Evolutionary conservation across 2,888 invertebrate species (phyloP), one percentile per base, ranked within the genome.

Genomic region (Spodoptera exigua): DNA sequence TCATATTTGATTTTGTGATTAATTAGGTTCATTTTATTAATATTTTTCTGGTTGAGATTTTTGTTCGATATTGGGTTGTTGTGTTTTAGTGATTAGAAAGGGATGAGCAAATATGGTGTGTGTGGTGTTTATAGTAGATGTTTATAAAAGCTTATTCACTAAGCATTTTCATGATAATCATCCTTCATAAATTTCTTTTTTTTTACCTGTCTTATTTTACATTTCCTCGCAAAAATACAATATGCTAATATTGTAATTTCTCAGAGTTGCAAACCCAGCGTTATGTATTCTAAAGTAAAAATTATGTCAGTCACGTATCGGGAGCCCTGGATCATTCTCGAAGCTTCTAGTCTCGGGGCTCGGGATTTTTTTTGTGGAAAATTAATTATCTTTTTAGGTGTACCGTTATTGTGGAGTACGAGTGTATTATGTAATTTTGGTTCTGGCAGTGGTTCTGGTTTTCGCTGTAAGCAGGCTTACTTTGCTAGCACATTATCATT

Each of bases 271-370:
- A 49, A 41, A 36, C 40, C 35, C 5, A 36, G 11, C 1, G 17
- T 60, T 39, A 39, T 17, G 39, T 63, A 48, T 55, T 58, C 34
- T 43, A 34, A 44, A 43, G 21, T 52, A 66, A 61, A 52, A 57
- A 51, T 49, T 61, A 68, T 71, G 34, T 64, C n/a, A 52, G 51
- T 56, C 78, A 78, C 76, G 72, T 68, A 41, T 14, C 21, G n/a
- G 35, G 47, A 43, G 37, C 21, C 39, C 43, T 39, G 40, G 51
- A 53, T 63, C 47, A 40, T 60, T 65, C 58, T 47, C 37, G 39
- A 55, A 55, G 45, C 34, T 49, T 45, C 32, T 10, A 21, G n/a
- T n/a, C n/a, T n/a, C n/a, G n/a, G 39, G 12, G n/a, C 51, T 39
- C 27, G 37, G 27, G 56, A 49, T 75, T 58, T 49, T 45, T 58